These are phyloP conservation scores for Zaprionus africanus DNA, from an alignment of 1,140 invertebrate genomes.

Conservation along the genomic window DNA sequence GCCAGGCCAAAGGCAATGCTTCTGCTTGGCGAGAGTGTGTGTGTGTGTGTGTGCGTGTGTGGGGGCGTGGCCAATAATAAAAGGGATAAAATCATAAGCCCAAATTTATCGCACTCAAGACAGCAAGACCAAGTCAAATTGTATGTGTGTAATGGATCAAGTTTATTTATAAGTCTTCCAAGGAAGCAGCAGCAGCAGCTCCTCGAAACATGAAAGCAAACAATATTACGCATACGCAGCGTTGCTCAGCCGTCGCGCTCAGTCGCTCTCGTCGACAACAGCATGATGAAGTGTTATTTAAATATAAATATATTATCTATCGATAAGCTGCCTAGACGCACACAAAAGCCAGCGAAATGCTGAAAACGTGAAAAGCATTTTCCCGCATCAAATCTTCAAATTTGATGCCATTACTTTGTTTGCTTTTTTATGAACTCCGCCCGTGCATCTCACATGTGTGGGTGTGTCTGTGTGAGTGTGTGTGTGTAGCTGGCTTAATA, in stretches of 20 bases:
- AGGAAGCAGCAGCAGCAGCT: background rate
- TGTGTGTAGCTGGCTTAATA: conserved; percentile 42
- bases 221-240: conserved; percentile 79
- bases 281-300: conserved; percentile 81
- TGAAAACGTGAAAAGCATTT: conserved; percentile 63
- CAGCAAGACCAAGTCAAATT: conserved; percentile 59
- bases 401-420: conserved; percentile 70
- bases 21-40: background rate
- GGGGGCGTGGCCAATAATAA: conserved; percentile 52
- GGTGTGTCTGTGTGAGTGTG: conserved; percentile 1
- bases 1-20: conserved; percentile 14
- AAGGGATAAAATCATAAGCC: conserved; percentile 81
- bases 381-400: conserved; percentile 75
- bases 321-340: conserved; percentile 61
- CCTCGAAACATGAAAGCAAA: conserved; percentile 69
- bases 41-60: too few species aligned
- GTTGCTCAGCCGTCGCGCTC: too few species aligned
- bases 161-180: conserved; percentile 72
- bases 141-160: conserved; percentile 76
- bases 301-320: conserved; percentile 83
- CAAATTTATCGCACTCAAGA: conserved; percentile 77
- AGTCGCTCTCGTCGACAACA: conserved; percentile 28
- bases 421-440: conserved; percentile 57
- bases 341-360: conserved; percentile 35
- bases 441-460: background rate